Percentiles rank a stretch among this genome's conserved stretches.
phyloP scores from a whole-genome alignment of 2,113 vertebrate genomes.

The Ceyx margarethae region DNA sequence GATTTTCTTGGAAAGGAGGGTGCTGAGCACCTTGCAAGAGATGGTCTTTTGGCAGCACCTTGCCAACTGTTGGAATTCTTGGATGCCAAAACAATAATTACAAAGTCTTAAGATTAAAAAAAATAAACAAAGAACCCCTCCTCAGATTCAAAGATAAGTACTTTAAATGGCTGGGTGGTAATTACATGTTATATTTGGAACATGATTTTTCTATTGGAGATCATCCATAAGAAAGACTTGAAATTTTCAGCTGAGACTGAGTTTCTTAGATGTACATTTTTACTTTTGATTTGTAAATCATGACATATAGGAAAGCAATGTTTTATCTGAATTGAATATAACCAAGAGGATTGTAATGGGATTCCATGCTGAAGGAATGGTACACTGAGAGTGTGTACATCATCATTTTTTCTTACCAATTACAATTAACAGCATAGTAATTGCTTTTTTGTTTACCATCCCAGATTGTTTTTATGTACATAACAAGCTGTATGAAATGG shows the following conservation, averaged over 20 bases:
- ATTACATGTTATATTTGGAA: constrained; percentile 58
- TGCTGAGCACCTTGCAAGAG: constrained; percentile 47
- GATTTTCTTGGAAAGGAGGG: constrained; percentile 54
- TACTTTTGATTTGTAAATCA: not conserved
- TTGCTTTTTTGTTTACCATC: not conserved
- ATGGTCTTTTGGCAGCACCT: constrained; percentile 30
- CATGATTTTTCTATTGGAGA: constrained; percentile 31
- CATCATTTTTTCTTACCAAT: not conserved
- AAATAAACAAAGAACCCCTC: constrained; percentile 64
- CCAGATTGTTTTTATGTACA: not conserved
- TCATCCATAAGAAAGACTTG: constrained; percentile 21
- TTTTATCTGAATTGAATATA: not conserved
- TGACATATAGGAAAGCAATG: not conserved
- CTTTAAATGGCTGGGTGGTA: constrained; percentile 45
- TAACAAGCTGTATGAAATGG: not conserved
- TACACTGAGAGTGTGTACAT: not conserved
- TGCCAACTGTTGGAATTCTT: constrained; percentile 18
- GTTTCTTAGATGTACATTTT: not conserved
- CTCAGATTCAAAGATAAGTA: constrained; percentile 62
- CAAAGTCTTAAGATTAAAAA: constrained; percentile 50
- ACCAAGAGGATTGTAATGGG: not conserved
- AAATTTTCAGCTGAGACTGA: not conserved
- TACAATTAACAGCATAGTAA: not conserved
- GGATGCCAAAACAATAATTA: constrained; percentile 64
- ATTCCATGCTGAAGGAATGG: not conserved